These are phyloP conservation scores for Mystacides longicornis DNA, from an alignment of 2,888 invertebrate species.

Conservation along the genomic window DNA sequence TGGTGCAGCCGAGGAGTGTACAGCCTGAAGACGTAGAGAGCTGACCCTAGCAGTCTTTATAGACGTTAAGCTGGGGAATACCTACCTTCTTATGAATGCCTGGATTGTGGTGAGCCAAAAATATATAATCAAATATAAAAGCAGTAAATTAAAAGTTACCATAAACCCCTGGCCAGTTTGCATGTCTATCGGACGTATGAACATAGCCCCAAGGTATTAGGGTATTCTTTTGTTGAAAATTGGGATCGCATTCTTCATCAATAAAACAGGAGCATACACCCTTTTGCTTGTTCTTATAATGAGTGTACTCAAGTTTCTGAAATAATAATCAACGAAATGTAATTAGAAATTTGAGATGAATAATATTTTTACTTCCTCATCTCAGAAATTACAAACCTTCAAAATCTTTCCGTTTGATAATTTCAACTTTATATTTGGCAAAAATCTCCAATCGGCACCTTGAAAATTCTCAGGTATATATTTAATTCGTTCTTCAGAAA, in stretches of 20 bases:
- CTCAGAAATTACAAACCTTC: no score
- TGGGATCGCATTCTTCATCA: slow-evolving; percentile 35
- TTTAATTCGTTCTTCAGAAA: slow-evolving; percentile 42
- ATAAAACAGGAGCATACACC: slow-evolving; percentile 44
- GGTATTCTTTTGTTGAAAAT: slow-evolving; percentile 43
- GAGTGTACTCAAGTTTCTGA: background rate
- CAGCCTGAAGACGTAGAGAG: no score
- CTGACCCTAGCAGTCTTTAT: no score
- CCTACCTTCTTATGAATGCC: no score
- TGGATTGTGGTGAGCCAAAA: no score
- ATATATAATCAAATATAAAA: no score
- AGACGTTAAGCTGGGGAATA: no score
- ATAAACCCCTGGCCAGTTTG: slow-evolving; percentile 49
- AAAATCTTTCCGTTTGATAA: slow-evolving; percentile 40
- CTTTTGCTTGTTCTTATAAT: slow-evolving; percentile 30
- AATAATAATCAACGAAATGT: background rate
- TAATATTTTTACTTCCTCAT: no score
- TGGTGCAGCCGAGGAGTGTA: no score
- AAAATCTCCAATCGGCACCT: slow-evolving; percentile 48
- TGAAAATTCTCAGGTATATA: slow-evolving; percentile 39
- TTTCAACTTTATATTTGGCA: slow-evolving; percentile 43
- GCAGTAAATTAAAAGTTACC: slow-evolving; percentile 12
- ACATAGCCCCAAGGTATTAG: slow-evolving; percentile 51
- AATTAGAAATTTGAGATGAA: background rate
- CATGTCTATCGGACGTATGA: slow-evolving; percentile 47